Evolutionary conservation across 1,140 invertebrate genomes (phyloP).

Genomic region (Trachymyrmex cornetzi): DNA sequence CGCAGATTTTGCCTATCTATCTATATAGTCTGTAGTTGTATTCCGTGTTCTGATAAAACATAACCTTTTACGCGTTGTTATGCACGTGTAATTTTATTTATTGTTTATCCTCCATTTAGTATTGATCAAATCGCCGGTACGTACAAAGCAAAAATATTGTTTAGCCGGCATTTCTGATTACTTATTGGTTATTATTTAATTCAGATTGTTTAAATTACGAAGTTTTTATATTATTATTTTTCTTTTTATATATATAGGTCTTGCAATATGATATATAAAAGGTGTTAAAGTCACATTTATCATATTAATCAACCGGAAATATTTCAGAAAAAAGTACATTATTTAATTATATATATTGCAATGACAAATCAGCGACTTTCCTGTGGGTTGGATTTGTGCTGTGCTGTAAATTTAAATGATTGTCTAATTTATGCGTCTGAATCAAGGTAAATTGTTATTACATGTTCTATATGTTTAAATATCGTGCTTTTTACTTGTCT

Average conservation of each 20-base stretch:
- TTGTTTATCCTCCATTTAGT: not conserved
- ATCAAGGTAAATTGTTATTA: slow-evolving; percentile 72
- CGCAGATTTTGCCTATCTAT: too few relatives aligned
- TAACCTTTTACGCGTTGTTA: not conserved
- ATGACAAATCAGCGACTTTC: slow-evolving; percentile 80
- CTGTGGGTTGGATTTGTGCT: slow-evolving; percentile 86
- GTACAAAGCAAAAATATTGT: not conserved
- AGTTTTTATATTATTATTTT: not conserved
- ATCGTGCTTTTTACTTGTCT: not conserved
- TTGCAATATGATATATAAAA: not conserved
- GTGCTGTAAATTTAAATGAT: slow-evolving; percentile 84
- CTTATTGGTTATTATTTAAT: not conserved
- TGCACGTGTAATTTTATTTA: slow-evolving; percentile 30
- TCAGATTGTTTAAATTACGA: not conserved
- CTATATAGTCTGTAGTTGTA: too few relatives aligned
- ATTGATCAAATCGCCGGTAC: not conserved
- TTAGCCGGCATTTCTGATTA: not conserved
- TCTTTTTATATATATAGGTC: not conserved
- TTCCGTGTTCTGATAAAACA: not conserved
- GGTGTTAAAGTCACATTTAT: not conserved
- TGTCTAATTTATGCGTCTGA: slow-evolving; percentile 77
- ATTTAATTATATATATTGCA: slow-evolving; percentile 26
- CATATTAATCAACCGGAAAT: not conserved
- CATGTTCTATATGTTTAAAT: slow-evolving; percentile 9
- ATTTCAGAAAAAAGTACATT: slow-evolving; percentile 11